Evolutionary conservation across 2,797 vertebrate genomes (phyloP).

Genomic region (Otolemur crassicaudatus): DNA sequence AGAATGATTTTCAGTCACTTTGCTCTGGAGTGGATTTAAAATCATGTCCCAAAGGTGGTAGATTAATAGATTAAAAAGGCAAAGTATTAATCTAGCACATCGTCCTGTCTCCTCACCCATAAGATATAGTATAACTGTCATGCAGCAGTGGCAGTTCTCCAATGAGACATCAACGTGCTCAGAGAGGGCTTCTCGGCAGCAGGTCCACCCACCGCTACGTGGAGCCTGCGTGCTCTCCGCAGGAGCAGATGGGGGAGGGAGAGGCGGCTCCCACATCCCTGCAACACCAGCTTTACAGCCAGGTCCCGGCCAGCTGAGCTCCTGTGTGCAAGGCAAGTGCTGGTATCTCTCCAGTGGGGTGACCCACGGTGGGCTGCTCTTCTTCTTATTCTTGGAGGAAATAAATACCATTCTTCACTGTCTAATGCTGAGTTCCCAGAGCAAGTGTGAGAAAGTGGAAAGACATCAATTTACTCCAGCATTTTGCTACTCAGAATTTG

Average conservation of each 20-base stretch:
- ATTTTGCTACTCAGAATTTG: neutral
- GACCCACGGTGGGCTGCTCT: neutral
- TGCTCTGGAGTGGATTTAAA: constrained; percentile 84
- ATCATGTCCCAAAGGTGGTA: constrained; percentile 82
- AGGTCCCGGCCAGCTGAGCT: neutral
- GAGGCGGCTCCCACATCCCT: neutral
- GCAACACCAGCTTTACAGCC: neutral
- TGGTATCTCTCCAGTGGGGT: neutral
- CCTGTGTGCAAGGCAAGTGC: neutral
- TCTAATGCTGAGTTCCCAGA: neutral
- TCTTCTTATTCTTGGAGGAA: neutral
- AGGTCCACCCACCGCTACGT: constrained; percentile 5
- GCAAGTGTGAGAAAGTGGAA: neutral
- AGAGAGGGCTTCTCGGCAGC: constrained; percentile 39
- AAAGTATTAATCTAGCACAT: constrained; percentile 84
- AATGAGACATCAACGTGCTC: constrained; percentile 62
- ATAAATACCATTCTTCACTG: neutral
- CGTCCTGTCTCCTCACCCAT: constrained; percentile 77
- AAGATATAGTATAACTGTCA: constrained; percentile 79
- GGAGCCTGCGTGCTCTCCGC: neutral
- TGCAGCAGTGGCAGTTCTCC: constrained; percentile 76
- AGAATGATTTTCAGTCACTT: constrained; percentile 88
- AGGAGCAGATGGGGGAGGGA: neutral
- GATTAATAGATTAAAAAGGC: constrained; percentile 86
- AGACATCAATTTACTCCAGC: neutral